Percentiles rank a stretch among this genome's conserved stretches.
These are phyloP conservation scores for Phacellophora camtschatica DNA, from an alignment of 30 jellyfish, hydroid and myxozoan species.

Conservation along the genomic window DNA sequence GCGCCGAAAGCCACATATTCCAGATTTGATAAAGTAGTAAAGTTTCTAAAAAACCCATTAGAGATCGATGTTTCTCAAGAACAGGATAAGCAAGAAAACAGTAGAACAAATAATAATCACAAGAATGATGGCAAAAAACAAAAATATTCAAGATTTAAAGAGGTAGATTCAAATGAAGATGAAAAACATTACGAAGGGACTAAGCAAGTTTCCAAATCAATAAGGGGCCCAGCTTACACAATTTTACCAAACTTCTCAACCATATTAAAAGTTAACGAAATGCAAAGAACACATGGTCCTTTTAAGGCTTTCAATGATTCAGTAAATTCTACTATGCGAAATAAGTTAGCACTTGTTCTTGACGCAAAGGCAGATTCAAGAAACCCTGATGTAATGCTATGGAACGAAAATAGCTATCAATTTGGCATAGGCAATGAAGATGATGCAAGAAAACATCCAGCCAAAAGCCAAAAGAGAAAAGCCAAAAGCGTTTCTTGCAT, in stretches of 20 bases:
- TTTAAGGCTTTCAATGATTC: neutral
- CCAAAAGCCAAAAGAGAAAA: no score
- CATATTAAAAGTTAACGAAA: neutral
- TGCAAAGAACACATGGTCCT: neutral
- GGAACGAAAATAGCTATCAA: no score
- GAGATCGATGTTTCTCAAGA: constrained; percentile 6
- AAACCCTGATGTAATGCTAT: no score
- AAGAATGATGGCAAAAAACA: no score
- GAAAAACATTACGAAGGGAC: neutral
- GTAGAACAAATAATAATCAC: no score
- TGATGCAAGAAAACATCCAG: no score
- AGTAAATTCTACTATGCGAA: neutral
- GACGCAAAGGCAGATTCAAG: neutral
- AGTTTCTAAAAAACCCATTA: constrained; percentile 58
- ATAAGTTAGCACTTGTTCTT: neutral
- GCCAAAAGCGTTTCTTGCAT: no score
- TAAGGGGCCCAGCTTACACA: neutral
- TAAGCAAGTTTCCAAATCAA: neutral
- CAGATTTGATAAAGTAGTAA: no score
- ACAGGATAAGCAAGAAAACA: neutral
- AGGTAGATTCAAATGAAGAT: neutral
- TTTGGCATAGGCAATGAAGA: no score
- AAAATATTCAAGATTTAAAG: no score
- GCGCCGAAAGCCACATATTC: no score
- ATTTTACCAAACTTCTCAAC: constrained; percentile 35